Base-by-base conservation (phyloP, 2,888 invertebrate species). In the Chelonus formosanus region DNA sequence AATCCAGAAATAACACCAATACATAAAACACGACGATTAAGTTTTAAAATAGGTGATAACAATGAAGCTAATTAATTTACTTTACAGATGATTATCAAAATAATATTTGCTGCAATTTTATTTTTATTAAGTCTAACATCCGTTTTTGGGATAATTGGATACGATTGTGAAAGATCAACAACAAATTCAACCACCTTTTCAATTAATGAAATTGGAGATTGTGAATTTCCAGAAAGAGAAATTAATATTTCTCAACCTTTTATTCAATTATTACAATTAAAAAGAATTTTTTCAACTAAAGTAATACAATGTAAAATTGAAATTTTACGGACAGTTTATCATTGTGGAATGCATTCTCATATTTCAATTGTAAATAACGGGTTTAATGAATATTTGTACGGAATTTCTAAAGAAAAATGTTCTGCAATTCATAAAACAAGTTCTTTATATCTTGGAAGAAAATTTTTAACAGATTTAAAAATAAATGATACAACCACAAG, bases 331-430 rank as follows among this genome's bases (percentile, higher is more conserved):
- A 66, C 61, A 4, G 60, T 72, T 6, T 62, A 65, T 35, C 45
- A 67, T 44, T 71, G 70, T 35, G 70, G 69, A 0, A 61, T 61
- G 61, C 48, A 63, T 48, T 71, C 70, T 2, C 69, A 71, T 47
- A 43, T 40, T 5, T 67, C 60, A 5, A 47, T 67, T 2, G 65
- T 68, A 8, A 36, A 34, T 0, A 59, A 48, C 5, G 52, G 60
- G 0, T 6, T 44, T n/a, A 34, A 31, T 4, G 36, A 58, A 20
- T 69, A 57, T 52, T 32, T 69, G 7, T 4, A 44, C 0, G 32
- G 7, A 4, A 48, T 63, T 7, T 48, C 62, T 3, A 7, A 35
- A 5, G 60, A 66, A 8, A 36, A 32, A 43, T 69, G 66, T 54
- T 34, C 31, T n/a, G 35, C 44, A 10, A 32, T 66, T 4, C 61